phyloP scores from a whole-genome alignment of 2,888 invertebrate species.

The Monoplex corrugatus region DNA sequence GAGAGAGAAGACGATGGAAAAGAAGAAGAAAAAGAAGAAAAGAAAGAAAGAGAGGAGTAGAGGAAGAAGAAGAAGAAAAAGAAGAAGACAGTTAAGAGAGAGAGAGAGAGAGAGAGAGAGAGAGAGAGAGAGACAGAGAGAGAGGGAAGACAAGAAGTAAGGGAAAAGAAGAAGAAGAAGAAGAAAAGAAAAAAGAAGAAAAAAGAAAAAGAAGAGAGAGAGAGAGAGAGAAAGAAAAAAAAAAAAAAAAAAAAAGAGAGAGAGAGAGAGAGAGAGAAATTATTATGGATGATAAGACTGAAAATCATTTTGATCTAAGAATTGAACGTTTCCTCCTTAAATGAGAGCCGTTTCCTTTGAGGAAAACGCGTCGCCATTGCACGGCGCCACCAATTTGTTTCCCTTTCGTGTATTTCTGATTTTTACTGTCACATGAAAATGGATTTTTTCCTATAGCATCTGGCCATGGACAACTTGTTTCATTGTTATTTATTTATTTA shows the following conservation, averaged over 20 bases:
- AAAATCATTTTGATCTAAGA: no score
- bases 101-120: neutral
- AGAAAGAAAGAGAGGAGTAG: neutral
- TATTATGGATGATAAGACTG: no score
- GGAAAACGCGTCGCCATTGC: no score
- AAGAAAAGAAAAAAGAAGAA: neutral
- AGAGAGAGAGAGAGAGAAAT: no score
- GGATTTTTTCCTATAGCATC: no score
- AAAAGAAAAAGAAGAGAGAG: neutral
- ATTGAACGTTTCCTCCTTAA: no score
- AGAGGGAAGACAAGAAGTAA: neutral
- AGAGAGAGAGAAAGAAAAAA: neutral
- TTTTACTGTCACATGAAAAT: no score
- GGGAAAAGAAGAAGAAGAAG: neutral
- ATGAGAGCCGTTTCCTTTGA: no score
- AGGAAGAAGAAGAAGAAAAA: accelerated
- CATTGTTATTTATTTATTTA: no score
- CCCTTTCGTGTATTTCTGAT: no score
- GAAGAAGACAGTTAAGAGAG: neutral
- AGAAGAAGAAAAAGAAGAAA: neutral
- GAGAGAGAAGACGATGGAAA: neutral
- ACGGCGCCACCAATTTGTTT: no score
- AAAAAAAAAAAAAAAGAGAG: neutral
- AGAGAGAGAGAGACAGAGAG: slow-evolving; percentile 2
- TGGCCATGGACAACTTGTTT: no score